Conservation (phyloP, 2,113 vertebrate genomes). For the Vulpes vulpes region DNA sequence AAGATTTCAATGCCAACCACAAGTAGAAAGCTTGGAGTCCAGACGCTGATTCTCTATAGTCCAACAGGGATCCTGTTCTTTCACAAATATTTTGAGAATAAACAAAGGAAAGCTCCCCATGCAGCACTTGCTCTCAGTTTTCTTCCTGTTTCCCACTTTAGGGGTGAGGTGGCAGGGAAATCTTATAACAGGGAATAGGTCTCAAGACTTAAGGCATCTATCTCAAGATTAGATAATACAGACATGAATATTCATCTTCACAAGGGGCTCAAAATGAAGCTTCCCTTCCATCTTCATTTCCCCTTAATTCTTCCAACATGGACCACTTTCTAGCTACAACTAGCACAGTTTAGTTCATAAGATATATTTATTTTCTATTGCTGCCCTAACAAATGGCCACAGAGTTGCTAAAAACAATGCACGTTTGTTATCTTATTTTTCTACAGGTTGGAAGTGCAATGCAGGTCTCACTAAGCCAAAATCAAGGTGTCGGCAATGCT, state of each 20-base stretch:
- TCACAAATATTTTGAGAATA: neutral
- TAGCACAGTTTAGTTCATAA: neutral
- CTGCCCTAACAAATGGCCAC: neutral
- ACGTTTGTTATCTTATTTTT: neutral
- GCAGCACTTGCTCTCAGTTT: neutral
- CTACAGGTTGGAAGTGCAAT: neutral
- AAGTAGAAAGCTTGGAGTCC: neutral
- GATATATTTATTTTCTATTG: neutral
- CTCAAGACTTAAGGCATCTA: neutral
- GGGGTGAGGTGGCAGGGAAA: neutral
- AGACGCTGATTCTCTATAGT: accelerated
- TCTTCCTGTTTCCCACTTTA: neutral
- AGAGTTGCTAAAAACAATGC: neutral
- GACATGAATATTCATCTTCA: neutral
- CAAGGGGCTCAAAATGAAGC: neutral
- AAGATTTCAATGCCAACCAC: neutral
- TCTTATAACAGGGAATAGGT: neutral
- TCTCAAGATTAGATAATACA: neutral
- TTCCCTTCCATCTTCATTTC: neutral
- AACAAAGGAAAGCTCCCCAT: neutral
- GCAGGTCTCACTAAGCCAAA: neutral
- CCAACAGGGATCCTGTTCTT: neutral
- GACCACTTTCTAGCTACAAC: neutral
- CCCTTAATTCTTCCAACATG: neutral
- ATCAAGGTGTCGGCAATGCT: accelerated